Percentiles rank a stretch among this genome's conserved stretches.
phyloP scores from a whole-genome alignment of 2,888 invertebrate species.

The Mesorhabditis sp. region DNA sequence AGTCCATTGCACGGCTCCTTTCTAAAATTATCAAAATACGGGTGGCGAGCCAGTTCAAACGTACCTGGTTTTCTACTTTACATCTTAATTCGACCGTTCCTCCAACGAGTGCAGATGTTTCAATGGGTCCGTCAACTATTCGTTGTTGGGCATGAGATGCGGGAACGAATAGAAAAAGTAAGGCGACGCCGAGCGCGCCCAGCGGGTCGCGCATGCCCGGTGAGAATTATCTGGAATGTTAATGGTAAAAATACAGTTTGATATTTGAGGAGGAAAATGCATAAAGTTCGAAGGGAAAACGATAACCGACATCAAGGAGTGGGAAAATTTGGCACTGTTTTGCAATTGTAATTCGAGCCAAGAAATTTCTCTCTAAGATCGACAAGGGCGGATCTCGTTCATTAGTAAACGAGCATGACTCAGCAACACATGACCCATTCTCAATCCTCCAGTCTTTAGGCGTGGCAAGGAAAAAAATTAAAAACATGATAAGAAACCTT shows the following conservation, averaged over 20 bases:
- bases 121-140: constrained; percentile 41
- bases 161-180: constrained; percentile 18
- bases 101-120: constrained; percentile 33
- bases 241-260: background rate
- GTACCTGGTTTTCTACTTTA: constrained; percentile 51
- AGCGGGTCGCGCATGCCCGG: too few species aligned
- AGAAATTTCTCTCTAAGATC: background rate
- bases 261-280: background rate
- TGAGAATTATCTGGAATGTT: background rate
- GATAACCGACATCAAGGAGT: too few species aligned
- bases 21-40: constrained; percentile 68
- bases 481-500: too few species aligned
- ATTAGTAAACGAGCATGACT: too few species aligned
- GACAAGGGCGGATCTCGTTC: too few species aligned
- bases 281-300: too few species aligned
- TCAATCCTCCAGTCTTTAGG: too few species aligned
- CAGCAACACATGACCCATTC: too few species aligned
- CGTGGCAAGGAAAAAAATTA: too few species aligned
- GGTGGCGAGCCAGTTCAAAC: background rate
- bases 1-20: constrained; percentile 90
- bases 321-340: too few species aligned
- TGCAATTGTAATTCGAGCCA: background rate
- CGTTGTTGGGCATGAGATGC: constrained; percentile 23
- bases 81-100: constrained; percentile 45
- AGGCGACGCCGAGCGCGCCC: constrained; percentile 12